These are phyloP conservation scores for Oryzias curvinotus DNA, from an alignment of 2,113 vertebrate species.

Conservation along the genomic window DNA sequence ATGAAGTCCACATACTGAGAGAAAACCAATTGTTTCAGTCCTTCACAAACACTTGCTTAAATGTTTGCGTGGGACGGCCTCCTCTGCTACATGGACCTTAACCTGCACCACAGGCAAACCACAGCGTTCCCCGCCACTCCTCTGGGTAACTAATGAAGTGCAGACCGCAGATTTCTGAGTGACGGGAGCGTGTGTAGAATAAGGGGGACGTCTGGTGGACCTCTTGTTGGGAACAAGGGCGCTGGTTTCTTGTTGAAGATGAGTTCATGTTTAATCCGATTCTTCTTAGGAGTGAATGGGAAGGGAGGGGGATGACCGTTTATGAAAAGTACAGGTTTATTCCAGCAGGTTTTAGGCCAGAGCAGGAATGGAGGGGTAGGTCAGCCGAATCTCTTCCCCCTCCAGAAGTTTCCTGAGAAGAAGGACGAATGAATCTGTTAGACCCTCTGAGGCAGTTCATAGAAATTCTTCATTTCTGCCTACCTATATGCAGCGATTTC, in stretches of 20 bases:
- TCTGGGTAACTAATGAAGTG: conserved; percentile 67
- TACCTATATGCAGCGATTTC: conserved; percentile 97
- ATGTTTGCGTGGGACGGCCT: conserved; percentile 67
- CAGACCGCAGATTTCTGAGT: conserved; percentile 44
- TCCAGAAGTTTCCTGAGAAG: conserved; percentile 84
- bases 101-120: conserved; percentile 28
- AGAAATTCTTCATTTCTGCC: background rate
- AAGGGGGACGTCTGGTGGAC: conserved; percentile 81
- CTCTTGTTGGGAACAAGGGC: conserved; percentile 83
- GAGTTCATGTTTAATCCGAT: conserved; percentile 30
- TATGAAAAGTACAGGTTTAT: conserved; percentile 27
- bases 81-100: conserved; percentile 45
- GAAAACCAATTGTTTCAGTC: conserved; percentile 22
- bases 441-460: no score
- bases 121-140: conserved; percentile 46
- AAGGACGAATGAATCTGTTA: conserved; percentile 1
- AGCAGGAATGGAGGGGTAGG: conserved; percentile 62
- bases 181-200: conserved; percentile 79
- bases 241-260: conserved; percentile 72
- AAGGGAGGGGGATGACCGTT: background rate
- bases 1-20: conserved; percentile 44
- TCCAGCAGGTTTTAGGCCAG: conserved; percentile 54
- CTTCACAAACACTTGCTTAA: conserved; percentile 78
- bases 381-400: conserved; percentile 84
- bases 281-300: conserved; percentile 1